phyloP scores from a whole-genome alignment of 2,113 vertebrate species.

The Hyaena hyaena region DNA sequence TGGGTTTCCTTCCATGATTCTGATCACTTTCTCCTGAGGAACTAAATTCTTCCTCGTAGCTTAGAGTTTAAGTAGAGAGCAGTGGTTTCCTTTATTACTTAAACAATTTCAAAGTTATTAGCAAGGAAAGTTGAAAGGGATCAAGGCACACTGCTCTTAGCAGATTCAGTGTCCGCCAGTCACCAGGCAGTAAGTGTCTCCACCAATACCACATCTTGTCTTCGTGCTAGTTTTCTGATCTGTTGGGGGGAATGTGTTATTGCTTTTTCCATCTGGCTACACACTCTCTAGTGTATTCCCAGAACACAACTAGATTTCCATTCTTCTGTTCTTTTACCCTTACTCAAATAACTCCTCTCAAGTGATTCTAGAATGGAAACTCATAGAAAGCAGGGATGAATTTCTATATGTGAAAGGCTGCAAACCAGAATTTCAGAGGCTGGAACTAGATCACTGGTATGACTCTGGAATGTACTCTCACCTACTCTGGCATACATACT shows the following conservation, averaged over 20 bases:
- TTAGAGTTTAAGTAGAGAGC: constrained; percentile 11
- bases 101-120: neutral
- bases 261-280: neutral
- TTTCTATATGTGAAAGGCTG: neutral
- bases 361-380: neutral
- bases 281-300: neutral
- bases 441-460: neutral
- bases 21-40: neutral
- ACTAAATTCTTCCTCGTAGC: neutral
- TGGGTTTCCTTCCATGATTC: neutral
- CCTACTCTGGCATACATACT: neutral
- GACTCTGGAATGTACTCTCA: neutral
- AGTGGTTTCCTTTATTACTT: neutral
- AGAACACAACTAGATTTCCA: neutral
- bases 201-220: neutral
- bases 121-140: constrained; percentile 1
- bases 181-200: neutral
- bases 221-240: neutral
- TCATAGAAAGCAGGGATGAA: neutral
- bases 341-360: neutral
- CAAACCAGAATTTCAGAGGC: neutral
- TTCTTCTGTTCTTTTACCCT: neutral
- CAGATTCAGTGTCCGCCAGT: neutral
- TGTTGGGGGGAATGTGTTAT: neutral
- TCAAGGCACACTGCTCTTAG: neutral